phyloP scores from a whole-genome alignment of 2,888 invertebrate genomes.

The Agrotis clavis region DNA sequence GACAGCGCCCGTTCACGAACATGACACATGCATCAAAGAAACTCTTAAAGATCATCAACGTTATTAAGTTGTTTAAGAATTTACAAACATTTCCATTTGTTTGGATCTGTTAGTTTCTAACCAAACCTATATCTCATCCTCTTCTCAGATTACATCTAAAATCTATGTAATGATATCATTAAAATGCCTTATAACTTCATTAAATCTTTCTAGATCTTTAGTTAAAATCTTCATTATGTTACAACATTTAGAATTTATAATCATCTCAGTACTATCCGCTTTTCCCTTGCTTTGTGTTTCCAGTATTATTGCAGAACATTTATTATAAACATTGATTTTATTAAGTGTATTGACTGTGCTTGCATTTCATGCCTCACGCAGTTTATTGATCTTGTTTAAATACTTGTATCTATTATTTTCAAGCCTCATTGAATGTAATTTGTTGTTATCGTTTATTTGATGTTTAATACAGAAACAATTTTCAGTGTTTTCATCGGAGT shows the following conservation, averaged over 20 bases:
- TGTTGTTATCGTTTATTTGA: neutral
- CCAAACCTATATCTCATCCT: neutral
- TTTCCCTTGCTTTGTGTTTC: slow-evolving; percentile 6
- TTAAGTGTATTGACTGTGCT: slow-evolving; percentile 16
- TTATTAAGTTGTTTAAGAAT: no score
- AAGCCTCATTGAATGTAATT: neutral
- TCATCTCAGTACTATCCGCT: slow-evolving; percentile 19
- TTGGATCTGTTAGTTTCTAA: slow-evolving; percentile 14
- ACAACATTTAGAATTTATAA: neutral
- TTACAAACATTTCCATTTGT: slow-evolving; percentile 10
- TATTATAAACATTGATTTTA: slow-evolving; percentile 48
- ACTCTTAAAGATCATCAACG: neutral
- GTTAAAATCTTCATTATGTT: slow-evolving; percentile 5
- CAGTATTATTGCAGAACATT: slow-evolving; percentile 9
- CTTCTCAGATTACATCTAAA: slow-evolving; percentile 39
- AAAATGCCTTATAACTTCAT: slow-evolving; percentile 5
- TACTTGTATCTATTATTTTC: slow-evolving; percentile 20
- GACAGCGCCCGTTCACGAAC: no score
- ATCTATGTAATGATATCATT: slow-evolving; percentile 35
- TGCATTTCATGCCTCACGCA: slow-evolving; percentile 36
- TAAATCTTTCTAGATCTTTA: slow-evolving; percentile 30
- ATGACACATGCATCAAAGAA: no score
- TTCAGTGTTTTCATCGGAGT: neutral
- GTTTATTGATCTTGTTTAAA: slow-evolving; percentile 50
- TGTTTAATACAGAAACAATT: slow-evolving; percentile 11